Base-by-base conservation (phyloP, 92 coral and sea anemone species). In the Heteractis magnifica region DNA sequence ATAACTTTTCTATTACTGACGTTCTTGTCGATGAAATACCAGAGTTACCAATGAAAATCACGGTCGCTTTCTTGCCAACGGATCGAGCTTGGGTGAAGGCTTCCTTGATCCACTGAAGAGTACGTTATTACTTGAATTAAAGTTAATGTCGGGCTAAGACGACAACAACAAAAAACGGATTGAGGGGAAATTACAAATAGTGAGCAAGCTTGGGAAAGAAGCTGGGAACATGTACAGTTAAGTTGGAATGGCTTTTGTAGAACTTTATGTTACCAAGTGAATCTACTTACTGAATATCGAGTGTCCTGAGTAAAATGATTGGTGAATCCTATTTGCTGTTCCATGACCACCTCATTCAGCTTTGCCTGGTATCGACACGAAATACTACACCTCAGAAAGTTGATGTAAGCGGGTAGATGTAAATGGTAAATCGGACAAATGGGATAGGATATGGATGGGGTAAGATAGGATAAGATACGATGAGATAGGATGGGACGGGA, bases 341-440 rank as follows among this genome's bases (percentile, higher is more conserved):
- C 84, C 21, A 81, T 51, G 18, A 68, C 44, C 84, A 70, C 9
- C 65, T 81, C 84, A 41, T 81, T 81, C 10, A 81, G 77, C 65
- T 75, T 68, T 19, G 84, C 58, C 84, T 81, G 26, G 8, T 56
- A 21, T 8, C 44, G 19, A 49, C n/a, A 13, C 15, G 14, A 59
- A 59, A 75, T 15, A 10, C 20, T 51, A n/a, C 80, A 8, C 41
- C 48, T 49, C 34, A 20, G 10, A 65, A 12, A 26, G 7, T 34
- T 34, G 8, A 16, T 21, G 10, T 34, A 34, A 34, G 44, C 44
- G 44, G 44, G 44, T 34, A 34, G 44, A 34, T 2, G 44, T 34
- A 34, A 34, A 34, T 34, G 1, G 44, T 34, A 34, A 34, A 34
- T 34, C 44, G 44, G 2, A 34, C 3, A 2, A 26, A 34, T 34